Evolutionary conservation across 2,888 invertebrate genomes (phyloP), one percentile per base, ranked within the genome.

Genomic region (Crossocerus cetratus): DNA sequence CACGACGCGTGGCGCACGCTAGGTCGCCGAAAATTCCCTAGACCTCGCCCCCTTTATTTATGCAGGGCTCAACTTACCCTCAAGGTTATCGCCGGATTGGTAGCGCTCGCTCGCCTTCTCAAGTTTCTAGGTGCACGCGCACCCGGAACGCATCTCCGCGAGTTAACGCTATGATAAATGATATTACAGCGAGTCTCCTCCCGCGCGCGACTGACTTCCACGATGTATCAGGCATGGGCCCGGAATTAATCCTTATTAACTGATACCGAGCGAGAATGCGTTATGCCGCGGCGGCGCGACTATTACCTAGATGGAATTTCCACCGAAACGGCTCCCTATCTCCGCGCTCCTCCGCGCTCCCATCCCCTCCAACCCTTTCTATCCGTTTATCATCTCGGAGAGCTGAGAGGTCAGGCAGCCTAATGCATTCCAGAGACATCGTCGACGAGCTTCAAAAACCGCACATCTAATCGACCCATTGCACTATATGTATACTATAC

Each of bases 161-260:
- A 72, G 72, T 66, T 64, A 72, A 58, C 23, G 54, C 23, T 58
- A 56, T 81, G 81, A 82, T 73, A 77, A 81, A 81, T 65, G 82
- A 58, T 73, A 77, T 79, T 72, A 69, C 72, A 32, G 60, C 32
- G 72, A 71, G 69, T 82, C 69, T n/a, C n/a, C n/a, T n/a, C n/a
- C n/a, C 74, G 71, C 77, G 65, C 69, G 57, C 74, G 63, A 68
- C 63, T 69, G 74, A 79, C 77, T 81, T 81, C 42, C 71, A 72
- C 70, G 64, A 76, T 81, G 74, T 65, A 75, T 81, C 78, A 74
- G 73, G 65, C 73, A 72, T 71, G 71, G 71, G 53, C 44, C 63
- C 62, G 68, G 70, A 70, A 80, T 82, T 82, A 81, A 82, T 82
- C 69, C 73, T 77, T 82, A 82, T 81, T 82, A 81, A 74, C 75